Base-by-base conservation (phyloP, 1,140 invertebrate genomes). In the Drosophila oshimai region DNA sequence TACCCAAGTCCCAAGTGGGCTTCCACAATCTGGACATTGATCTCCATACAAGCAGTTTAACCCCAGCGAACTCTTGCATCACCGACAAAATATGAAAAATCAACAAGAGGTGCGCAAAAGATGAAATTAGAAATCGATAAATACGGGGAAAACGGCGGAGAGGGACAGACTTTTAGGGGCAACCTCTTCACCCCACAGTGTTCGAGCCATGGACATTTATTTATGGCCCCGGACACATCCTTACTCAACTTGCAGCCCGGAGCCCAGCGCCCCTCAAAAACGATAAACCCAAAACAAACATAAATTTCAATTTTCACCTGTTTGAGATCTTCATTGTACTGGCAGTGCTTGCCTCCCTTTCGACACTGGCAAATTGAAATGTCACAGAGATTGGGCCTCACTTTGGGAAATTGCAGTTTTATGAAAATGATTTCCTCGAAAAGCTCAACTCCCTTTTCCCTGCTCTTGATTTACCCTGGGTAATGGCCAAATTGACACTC, bases 11-110 rank as follows among this genome's bases (percentile, higher is more conserved):
- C 26, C 18, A 37, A 13, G 7, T n/a, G 39, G 34, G 31, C 58
- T 44, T 26, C 54, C 54, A 44, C 37, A 37, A 67, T 67, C 47
- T 74, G 71, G 58, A 65, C 80, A 80, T 64, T 81, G 81, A 86
- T 86, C 80, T 87, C 51, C 81, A 81, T 73, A 87, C 81, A 86
- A 67, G 74, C 83, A 81, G 76, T 86, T 86, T 86, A 87, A 87
- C 81, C 81, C 15, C 53, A 7, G 4, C 33, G 81, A 87, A 58
- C 80, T 87, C 71, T 84, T 84, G 75, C 81, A 62, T 86, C 75
- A 84, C 61, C 41, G 10, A 22, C 54, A 53, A 60, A 58, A 58
- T 58, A 54, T 55, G 47, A 54, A 58, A 51, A 50, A 77, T 39
- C 54, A 54, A 58, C 51, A 37, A 65, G 54, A 51, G 65, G 41